phyloP scores from a whole-genome alignment of 1,140 invertebrate genomes.

The Bacillus rossius region DNA sequence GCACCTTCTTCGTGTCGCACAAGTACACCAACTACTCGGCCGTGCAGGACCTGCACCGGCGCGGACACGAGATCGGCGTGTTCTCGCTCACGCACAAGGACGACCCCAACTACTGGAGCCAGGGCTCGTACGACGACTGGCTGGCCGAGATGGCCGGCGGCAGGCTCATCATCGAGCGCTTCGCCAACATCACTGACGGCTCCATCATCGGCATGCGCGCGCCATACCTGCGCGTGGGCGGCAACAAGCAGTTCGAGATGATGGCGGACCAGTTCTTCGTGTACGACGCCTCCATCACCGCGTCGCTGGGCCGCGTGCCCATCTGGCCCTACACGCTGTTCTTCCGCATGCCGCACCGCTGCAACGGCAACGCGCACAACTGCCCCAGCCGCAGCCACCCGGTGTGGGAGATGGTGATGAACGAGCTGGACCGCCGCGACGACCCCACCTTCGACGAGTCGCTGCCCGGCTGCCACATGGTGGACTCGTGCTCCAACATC shows the following conservation, averaged over 20 bases:
- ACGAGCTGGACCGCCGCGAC: conserved; percentile 86
- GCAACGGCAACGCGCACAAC: conserved; percentile 88
- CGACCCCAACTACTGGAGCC: conserved; percentile 83
- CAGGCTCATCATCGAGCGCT: conserved; percentile 78
- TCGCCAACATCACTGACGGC: conserved; percentile 87
- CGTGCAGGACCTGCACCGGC: conserved; percentile 81
- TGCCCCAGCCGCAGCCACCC: conserved; percentile 86
- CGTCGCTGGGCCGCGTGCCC: conserved; percentile 78
- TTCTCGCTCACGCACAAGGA: conserved; percentile 93
- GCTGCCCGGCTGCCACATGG: conserved; percentile 88
- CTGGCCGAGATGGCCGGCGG: conserved; percentile 94
- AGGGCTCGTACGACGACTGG: conserved; percentile 87
- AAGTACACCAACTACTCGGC: conserved; percentile 95
- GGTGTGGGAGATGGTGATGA: conserved; percentile 96
- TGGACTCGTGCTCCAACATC: conserved; percentile 90
- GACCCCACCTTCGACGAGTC: conserved; percentile 88
- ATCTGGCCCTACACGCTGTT: conserved; percentile 96
- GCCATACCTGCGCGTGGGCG: conserved; percentile 85
- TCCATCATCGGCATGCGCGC: conserved; percentile 84
- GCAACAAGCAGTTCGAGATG: conserved; percentile 94
- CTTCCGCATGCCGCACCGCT: conserved; percentile 93
- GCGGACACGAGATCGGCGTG: conserved; percentile 89
- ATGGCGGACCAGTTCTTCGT: conserved; percentile 94
- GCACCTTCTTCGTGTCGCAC: conserved; percentile 94
- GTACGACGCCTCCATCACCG: conserved; percentile 91